A percentile compares a stretch with the other conserved stretches of the same genome.
phyloP scores from a whole-genome alignment of 1,140 invertebrate species.

The Formica selysi region DNA sequence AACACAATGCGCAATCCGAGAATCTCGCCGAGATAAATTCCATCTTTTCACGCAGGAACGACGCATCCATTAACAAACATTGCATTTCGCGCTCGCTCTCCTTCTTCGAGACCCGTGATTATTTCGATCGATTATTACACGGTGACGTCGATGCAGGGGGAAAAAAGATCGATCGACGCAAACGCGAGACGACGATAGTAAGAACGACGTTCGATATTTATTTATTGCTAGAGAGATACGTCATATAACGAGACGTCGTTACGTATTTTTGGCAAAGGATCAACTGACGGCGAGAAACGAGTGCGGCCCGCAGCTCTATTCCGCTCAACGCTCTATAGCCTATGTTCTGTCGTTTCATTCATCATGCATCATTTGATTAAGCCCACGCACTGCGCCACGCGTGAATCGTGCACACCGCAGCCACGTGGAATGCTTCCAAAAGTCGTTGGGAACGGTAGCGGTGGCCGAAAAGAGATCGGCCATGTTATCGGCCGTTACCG shows the following conservation, averaged over 20 bases:
- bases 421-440: slow-evolving; percentile 59
- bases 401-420: slow-evolving; percentile 53
- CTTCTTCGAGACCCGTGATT: background rate
- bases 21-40: slow-evolving; percentile 14
- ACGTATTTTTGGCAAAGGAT: slow-evolving; percentile 68
- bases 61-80: slow-evolving; percentile 23
- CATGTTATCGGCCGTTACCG: slow-evolving; percentile 60
- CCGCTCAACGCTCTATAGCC: slow-evolving; percentile 36
- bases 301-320: background rate
- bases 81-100: background rate
- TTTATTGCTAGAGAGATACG: slow-evolving; percentile 64
- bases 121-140: background rate
- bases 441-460: slow-evolving; percentile 58
- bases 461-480: slow-evolving; percentile 58
- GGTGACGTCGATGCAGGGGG: slow-evolving; percentile 1
- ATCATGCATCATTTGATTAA: slow-evolving; percentile 78
- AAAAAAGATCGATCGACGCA: background rate
- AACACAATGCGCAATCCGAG: slow-evolving; percentile 65
- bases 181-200: slow-evolving; percentile 20
- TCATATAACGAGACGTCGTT: slow-evolving; percentile 59
- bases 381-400: slow-evolving; percentile 54
- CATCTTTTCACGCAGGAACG: background rate
- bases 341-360: slow-evolving; percentile 77
- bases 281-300: slow-evolving; percentile 31
- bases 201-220: slow-evolving; percentile 35